Evolutionary conservation across 1,140 invertebrate species (phyloP), one percentile per base, ranked within the genome.

Genomic region (Pentalonia nigronervosa): DNA sequence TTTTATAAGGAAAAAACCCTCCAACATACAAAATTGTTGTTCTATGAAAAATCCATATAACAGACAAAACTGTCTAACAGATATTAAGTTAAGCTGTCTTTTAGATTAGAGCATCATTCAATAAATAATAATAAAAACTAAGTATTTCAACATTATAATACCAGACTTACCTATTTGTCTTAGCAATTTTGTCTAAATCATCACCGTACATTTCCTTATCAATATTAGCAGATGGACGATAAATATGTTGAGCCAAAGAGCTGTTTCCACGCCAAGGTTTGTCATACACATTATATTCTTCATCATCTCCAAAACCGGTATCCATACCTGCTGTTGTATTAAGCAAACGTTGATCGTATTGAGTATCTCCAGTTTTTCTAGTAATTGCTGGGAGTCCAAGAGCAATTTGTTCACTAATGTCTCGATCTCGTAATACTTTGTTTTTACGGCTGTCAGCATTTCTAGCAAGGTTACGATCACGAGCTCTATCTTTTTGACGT

Each of bases 321-420:
- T 99, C 98, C 97, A 99, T 97, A 90, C 99, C 99, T 95, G 99
- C 98, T 67, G 96, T 97, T 94, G 98, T 98, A 95, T 99, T 99
- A 95, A 99, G 99, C 7, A 99, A 96, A 89, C 99, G 96, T 94
- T 99, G 98, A 96, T 99, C 99, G 95, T 99, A 99, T 95, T 99
- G 97, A 1, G 97, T 96, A 95, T 99, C 99, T 0, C 97, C 97
- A 45, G 96, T 96, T 21, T 96, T 96, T 50, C 96, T 95, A 11
- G 96, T 96, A 94, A 98, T 98, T 8, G 98, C 98, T 0, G 99
- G 99, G 95, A 99, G 95, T 9, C 99, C 99, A 11, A 99, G 96
- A 1, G 99, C 99, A 94, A 99, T 99, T 96, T 99, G 98, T 95
- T 99, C 99, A 94, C 98, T 99, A 93, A 99, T 99, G 95, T 99